Evolutionary conservation across 2,888 invertebrate species (phyloP).

Genomic region (Pristionchus fissidentatus): DNA sequence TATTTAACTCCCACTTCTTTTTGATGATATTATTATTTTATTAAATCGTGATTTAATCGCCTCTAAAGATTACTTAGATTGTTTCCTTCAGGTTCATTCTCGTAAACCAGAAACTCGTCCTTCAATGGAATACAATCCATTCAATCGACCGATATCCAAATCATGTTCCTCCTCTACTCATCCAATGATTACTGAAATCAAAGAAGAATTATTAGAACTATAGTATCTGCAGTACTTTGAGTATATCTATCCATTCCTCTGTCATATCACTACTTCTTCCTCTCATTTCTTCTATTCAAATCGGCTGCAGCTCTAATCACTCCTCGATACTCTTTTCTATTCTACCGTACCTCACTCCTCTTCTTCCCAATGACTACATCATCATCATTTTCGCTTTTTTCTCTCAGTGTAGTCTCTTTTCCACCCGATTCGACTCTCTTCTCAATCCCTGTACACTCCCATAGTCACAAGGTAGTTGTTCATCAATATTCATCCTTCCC

Average conservation of each 20-base stretch:
- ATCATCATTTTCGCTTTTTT: neutral
- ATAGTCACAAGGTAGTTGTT: neutral
- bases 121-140: neutral
- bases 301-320: neutral
- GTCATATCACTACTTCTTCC: neutral
- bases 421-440: neutral
- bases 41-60: neutral
- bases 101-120: neutral
- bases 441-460: constrained; percentile 32
- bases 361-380: constrained; percentile 1
- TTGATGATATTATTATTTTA: neutral
- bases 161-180: neutral
- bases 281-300: neutral
- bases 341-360: neutral
- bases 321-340: neutral
- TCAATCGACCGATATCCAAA: neutral
- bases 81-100: neutral
- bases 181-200: neutral
- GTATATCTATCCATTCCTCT: neutral
- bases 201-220: neutral
- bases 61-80: neutral
- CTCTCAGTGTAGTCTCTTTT: neutral
- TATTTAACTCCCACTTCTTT: neutral
- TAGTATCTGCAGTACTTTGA: too few relatives aligned
- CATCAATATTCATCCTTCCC: neutral